These are phyloP conservation scores for Hydrochoerus hydrochaeris DNA, from an alignment of 2,113 vertebrate species.

Conservation along the genomic window DNA sequence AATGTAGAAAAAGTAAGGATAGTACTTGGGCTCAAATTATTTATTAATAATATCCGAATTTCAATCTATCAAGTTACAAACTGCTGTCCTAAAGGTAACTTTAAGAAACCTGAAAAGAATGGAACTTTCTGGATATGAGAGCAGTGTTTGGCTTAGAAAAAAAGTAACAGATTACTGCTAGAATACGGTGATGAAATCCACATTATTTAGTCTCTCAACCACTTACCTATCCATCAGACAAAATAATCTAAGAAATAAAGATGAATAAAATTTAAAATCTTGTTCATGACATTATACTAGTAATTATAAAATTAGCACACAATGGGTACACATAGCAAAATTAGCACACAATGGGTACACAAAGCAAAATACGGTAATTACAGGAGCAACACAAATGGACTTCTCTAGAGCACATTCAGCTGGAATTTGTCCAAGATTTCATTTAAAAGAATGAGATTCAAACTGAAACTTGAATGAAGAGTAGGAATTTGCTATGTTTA, in stretches of 20 bases:
- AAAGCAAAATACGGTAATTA: slow-evolving; percentile 6
- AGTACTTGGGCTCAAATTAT: not conserved
- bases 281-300: not conserved
- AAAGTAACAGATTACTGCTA: slow-evolving; percentile 37
- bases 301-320: not conserved
- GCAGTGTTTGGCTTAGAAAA: not conserved
- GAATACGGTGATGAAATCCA: not conserved
- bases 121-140: not conserved
- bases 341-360: not conserved
- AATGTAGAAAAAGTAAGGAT: slow-evolving; percentile 32
- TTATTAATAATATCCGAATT: slow-evolving; percentile 9
- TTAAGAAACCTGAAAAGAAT: not conserved
- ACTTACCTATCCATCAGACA: not conserved
- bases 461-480: not conserved
- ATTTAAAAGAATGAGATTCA: not conserved
- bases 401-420: not conserved
- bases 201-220: not conserved
- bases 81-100: not conserved
- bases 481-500: not conserved
- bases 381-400: not conserved
- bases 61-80: slow-evolving; percentile 39
- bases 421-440: not conserved
- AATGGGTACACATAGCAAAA: slow-evolving; percentile 21
- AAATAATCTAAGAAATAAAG: slow-evolving; percentile 30
- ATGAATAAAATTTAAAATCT: slow-evolving; percentile 53